Conservation (phyloP, 2,888 invertebrate genomes). For the Trachelus troglodyta region DNA sequence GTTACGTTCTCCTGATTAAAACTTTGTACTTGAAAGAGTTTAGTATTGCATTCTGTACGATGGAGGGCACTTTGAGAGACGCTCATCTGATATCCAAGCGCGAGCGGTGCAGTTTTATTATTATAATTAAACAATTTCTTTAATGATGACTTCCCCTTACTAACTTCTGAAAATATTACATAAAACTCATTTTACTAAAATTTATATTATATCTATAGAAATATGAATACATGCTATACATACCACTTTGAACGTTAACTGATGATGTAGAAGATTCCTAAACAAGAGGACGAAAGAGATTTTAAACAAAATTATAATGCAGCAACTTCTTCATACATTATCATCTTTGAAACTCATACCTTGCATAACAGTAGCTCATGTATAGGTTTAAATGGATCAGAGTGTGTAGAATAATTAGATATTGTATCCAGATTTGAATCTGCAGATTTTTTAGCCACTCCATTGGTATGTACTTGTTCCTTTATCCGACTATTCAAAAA, state of each 20-base stretch:
- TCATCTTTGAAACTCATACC: conserved; percentile 25
- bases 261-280: background rate
- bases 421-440: conserved; percentile 38
- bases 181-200: conserved; percentile 4
- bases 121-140: conserved; percentile 41
- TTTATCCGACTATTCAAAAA: conserved; percentile 49
- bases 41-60: conserved; percentile 22
- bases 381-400: conserved; percentile 55
- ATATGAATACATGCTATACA: background rate
- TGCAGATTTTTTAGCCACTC: conserved; percentile 31
- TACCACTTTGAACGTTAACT: background rate
- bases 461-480: conserved; percentile 36
- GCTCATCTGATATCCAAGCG: conserved; percentile 31
- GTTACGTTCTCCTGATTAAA: conserved; percentile 34
- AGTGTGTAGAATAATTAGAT: conserved; percentile 50
- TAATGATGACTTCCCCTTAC: conserved; percentile 23
- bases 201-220: background rate
- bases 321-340: background rate
- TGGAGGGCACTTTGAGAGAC: conserved; percentile 27
- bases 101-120: conserved; percentile 56
- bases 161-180: conserved; percentile 24
- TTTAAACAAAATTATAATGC: background rate
- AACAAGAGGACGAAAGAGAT: background rate
- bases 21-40: conserved; percentile 25
- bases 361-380: conserved; percentile 42